Base-by-base conservation (phyloP, 2,888 invertebrate genomes). In the Cosmia pyralina region DNA sequence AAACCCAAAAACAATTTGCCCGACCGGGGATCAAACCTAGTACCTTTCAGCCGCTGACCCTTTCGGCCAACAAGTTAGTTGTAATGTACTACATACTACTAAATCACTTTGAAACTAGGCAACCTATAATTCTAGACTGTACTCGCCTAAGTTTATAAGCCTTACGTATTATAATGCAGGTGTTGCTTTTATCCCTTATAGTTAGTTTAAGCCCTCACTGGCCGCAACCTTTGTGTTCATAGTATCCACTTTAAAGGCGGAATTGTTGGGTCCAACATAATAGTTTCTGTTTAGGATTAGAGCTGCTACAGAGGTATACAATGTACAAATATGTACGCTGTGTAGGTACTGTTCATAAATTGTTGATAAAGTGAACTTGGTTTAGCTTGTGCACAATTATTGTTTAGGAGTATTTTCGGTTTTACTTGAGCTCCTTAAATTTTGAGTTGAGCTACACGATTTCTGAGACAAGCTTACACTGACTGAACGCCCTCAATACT, bases 211-310 rank as follows among this genome's bases (percentile, higher is more conserved):
- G 74, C 62, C n/a, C 57, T 22, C 52, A 41, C 57, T 64, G 22
- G 55, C 50, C 41, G 28, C 72, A 22, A 66, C 78, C 85, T 82
- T 84, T 82, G 83, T 85, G 71, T 50, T 74, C 55, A 52, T 41
- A 73, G 63, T 78, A 78, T 78, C 75, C 59, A 75, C 50, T 76
- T 58, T 72, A 64, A 77, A 72, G 46, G 58, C 57, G 53, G 44
- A 74, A 76, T 85, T 75, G 72, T 77, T 62, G 55, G 57, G 53
- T 58, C 48, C 63, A 72, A 83, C 72, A 78, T 75, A 82, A 81
- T 65, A 73, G 68, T 57, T 60, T 71, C 72, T 64, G 48, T 82
- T 73, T 52, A 53, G 60, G 73, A 73, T 82, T 76, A 74, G 41
- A 48, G 34, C 41, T 41, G 58, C 74, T 71, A 64, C 22, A 52